Percentiles rank a stretch among this genome's conserved stretches.
Evolutionary conservation across 2,888 invertebrate species (phyloP).

Genomic region (Eumacrocentrus americanus): DNA sequence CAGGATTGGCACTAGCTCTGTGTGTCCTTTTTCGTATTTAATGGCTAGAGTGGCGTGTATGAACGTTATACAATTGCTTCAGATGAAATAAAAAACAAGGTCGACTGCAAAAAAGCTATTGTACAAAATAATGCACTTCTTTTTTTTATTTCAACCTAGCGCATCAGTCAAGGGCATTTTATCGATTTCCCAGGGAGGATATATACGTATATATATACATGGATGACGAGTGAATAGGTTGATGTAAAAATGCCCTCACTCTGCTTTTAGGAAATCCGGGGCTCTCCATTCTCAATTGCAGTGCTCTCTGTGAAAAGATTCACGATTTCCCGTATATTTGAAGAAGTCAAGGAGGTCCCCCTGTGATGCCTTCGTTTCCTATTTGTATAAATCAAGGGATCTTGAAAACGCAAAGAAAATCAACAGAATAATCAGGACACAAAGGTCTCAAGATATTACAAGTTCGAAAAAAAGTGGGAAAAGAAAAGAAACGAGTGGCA

Average conservation of each 20-base stretch:
- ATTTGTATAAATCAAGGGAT: background rate
- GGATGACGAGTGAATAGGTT: slow-evolving; percentile 1
- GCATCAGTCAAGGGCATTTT: no score
- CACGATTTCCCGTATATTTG: background rate
- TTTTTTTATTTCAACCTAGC: slow-evolving; percentile 1
- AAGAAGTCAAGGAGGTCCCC: background rate
- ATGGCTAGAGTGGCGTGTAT: background rate
- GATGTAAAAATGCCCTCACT: slow-evolving; percentile 1
- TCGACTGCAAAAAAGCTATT: slow-evolving; percentile 11
- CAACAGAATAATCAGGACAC: background rate
- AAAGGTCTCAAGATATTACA: background rate
- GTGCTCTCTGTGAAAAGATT: background rate
- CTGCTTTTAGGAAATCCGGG: background rate
- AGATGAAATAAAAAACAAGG: background rate
- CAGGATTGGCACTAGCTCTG: background rate
- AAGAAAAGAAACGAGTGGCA: background rate
- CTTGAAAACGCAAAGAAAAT: no score
- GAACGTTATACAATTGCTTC: background rate
- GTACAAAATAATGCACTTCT: slow-evolving; percentile 6
- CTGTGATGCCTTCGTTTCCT: background rate
- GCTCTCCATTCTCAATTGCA: background rate
- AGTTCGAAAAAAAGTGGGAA: background rate
- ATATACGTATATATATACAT: background rate
- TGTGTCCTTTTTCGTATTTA: background rate
- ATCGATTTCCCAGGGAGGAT: no score